phyloP scores from a whole-genome alignment of 2,113 vertebrate genomes.

The Bujurquina vittata region DNA sequence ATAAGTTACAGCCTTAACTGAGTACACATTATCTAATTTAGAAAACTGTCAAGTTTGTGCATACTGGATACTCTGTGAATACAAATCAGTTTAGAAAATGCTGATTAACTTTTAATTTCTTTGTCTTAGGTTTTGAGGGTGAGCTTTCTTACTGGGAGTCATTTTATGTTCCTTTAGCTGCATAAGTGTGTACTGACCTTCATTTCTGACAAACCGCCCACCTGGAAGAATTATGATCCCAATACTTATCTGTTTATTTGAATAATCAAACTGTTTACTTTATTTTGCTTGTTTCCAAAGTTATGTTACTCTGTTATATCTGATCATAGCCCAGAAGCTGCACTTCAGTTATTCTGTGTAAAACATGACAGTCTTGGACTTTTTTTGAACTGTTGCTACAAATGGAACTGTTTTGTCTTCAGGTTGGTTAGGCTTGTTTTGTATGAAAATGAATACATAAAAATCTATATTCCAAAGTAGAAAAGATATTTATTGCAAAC shows the following conservation, averaged over 20 bases:
- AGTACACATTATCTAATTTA: background rate
- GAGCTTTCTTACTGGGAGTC: background rate
- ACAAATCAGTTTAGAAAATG: background rate
- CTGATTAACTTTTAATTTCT: background rate
- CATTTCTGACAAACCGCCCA: background rate
- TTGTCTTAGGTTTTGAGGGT: background rate
- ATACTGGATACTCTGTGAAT: background rate
- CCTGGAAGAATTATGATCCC: background rate
- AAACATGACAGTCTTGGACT: background rate
- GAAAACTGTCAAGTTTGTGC: background rate
- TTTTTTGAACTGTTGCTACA: rapidly evolving
- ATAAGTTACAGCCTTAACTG: background rate
- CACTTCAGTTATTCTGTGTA: background rate
- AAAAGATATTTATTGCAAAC: rapidly evolving
- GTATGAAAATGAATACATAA: background rate
- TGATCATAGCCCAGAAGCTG: no score
- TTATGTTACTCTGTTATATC: no score
- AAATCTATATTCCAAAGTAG: background rate
- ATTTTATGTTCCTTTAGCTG: background rate
- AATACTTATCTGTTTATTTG: background rate
- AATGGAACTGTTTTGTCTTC: background rate
- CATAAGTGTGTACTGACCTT: background rate
- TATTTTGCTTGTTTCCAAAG: no score
- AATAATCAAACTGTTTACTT: background rate
- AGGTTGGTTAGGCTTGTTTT: background rate